Evolutionary conservation across 2,888 invertebrate species (phyloP), one percentile per base, ranked within the genome.

Genomic region (Hirtodrosophila trivittata): DNA sequence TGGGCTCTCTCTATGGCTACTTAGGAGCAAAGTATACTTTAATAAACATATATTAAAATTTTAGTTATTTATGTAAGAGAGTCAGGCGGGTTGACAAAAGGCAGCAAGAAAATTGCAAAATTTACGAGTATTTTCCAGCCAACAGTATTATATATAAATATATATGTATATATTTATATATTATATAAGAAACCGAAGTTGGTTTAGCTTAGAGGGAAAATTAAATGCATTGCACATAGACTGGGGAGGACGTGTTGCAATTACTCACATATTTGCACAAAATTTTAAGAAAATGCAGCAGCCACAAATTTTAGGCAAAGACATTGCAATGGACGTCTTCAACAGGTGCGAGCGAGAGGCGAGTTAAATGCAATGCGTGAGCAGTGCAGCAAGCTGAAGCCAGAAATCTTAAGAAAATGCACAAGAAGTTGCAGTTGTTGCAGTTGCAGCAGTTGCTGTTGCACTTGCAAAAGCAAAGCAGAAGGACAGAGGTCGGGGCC

Each of bases 271-370:
- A 87, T 87, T 85, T 87, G 76, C 64, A 71, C 66, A 84, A 85
- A 76, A 87, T 84, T 84, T 85, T 87, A 87, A 87, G 87, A 84
- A 84, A 84, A 84, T 84, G 86, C 86, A 75, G 83, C 83, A 62
- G 69, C 85, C 65, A 84, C 85, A 83, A 85, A 80, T 80, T 82
- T 80, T 66, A 55, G 32, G 75, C 59, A 69, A 83, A 77, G 84
- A 84, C 77, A 77, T 52, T 59, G 66, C 69, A 52, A 41, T 57
- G 55, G 25, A 37, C 18, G 18, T 35, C 41, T 13, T 21, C 30
- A 25, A 46, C 49, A 37, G 49, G 78, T 67, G 75, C 49, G 30
- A 80, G 63, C 46, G 86, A 80, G 80, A 75, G 50, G 47, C 43
- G 25, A 37, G 26, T 14, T 35, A 18, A 25, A 3, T 35, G 35